These are phyloP conservation scores for Isichthys henryi DNA, from an alignment of 2,113 vertebrate species.

Conservation along the genomic window DNA sequence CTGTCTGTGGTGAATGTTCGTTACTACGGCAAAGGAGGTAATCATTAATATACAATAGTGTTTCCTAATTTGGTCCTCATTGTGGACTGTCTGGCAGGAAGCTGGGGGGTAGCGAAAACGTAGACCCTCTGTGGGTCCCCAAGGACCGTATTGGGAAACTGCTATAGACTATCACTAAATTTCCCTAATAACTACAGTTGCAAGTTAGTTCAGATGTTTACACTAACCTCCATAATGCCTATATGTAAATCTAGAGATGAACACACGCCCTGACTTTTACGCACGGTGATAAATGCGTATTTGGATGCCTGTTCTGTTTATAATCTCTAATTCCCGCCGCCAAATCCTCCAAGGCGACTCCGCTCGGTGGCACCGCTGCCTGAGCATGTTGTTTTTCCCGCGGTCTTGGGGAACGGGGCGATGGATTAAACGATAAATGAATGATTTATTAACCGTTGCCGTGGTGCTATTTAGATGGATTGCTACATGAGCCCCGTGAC, in stretches of 20 bases:
- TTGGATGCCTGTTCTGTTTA: neutral
- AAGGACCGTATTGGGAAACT: neutral
- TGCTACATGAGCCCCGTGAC: conserved; percentile 70
- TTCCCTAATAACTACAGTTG: neutral
- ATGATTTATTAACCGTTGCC: conserved; percentile 75
- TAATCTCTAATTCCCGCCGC: neutral
- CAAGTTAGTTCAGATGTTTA: neutral
- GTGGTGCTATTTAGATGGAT: conserved; percentile 73
- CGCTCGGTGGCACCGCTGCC: neutral
- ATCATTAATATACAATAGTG: neutral
- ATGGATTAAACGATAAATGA: conserved; percentile 74
- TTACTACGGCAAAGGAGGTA: neutral
- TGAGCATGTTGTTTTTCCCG: conserved; percentile 35
- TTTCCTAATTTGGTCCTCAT: neutral
- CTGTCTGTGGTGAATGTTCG: neutral
- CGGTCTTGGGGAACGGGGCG: conserved; percentile 56
- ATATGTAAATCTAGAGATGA: neutral
- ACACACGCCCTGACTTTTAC: neutral
- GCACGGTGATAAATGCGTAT: neutral
- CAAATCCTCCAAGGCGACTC: neutral
- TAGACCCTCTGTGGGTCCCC: neutral
- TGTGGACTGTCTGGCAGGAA: neutral
- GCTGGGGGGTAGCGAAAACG: neutral
- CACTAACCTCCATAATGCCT: neutral
- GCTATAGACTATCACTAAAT: neutral